Conservation (phyloP, 2,113 vertebrate genomes). For the Poicephalus meyeri region DNA sequence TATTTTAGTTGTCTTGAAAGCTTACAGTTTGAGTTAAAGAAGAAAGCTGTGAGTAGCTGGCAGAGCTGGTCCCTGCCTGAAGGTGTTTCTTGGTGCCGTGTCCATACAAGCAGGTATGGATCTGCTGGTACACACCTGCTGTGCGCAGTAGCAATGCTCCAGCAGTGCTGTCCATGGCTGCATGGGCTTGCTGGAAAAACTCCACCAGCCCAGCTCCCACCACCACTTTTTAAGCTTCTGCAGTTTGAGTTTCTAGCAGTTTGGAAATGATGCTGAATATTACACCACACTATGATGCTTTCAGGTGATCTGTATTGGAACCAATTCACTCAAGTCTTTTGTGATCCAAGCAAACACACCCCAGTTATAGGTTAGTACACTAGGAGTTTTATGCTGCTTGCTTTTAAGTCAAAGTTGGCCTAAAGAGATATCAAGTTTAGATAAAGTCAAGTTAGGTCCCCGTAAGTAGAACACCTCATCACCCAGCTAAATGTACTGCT, state of each 20-base stretch:
- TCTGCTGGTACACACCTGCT: neutral
- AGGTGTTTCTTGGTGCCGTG: neutral
- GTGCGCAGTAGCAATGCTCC: accelerated
- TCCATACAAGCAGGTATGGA: neutral
- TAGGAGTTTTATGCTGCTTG: neutral
- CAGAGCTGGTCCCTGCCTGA: neutral
- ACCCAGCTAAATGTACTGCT: neutral
- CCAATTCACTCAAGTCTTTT: neutral
- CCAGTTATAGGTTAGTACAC: accelerated
- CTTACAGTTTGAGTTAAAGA: neutral
- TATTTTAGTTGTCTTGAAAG: neutral
- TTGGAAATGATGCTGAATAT: neutral
- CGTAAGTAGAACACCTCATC: neutral
- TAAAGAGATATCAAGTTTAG: neutral
- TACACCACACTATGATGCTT: neutral
- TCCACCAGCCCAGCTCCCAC: neutral
- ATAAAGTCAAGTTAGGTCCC: neutral
- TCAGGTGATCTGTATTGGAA: neutral
- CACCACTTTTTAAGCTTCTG: neutral
- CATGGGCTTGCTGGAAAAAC: neutral
- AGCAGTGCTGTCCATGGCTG: neutral
- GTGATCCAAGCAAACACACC: neutral
- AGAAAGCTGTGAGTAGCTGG: neutral
- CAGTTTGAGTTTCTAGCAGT: neutral
- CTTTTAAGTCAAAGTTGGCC: neutral